Conservation (phyloP, 2,113 vertebrate genomes). For the Sebastes fasciatus region DNA sequence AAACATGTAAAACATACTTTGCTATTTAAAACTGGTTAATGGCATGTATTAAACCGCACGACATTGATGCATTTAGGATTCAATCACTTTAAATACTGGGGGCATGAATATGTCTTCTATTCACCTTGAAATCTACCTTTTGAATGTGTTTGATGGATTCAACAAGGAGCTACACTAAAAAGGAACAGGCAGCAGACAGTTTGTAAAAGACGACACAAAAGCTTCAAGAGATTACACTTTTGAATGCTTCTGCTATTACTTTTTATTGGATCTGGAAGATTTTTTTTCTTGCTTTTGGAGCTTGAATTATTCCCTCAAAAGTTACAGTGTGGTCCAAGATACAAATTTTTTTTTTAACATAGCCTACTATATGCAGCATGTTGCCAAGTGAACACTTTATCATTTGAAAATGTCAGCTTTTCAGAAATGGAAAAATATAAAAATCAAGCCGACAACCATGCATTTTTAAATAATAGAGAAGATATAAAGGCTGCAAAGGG, state of each 20-base stretch:
- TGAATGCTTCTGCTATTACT: not conserved
- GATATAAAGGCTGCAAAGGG: slow-evolving; percentile 9
- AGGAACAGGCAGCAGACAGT: not conserved
- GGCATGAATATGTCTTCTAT: not conserved
- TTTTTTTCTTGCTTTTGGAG: not conserved
- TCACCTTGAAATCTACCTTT: not conserved
- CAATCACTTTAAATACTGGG: not conserved
- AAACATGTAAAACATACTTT: not conserved
- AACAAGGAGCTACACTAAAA: not conserved
- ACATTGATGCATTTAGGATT: not conserved
- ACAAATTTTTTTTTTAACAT: not conserved
- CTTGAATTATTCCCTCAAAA: not conserved
- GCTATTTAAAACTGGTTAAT: not conserved
- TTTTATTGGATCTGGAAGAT: not conserved
- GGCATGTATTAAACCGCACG: not conserved
- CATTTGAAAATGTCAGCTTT: slow-evolving; percentile 16
- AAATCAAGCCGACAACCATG: slow-evolving; percentile 11
- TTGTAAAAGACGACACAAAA: not conserved
- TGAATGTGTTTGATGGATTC: not conserved
- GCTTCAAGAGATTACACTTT: not conserved
- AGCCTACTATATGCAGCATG: too few relatives aligned
- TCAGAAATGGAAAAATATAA: not conserved
- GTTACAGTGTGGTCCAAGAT: not conserved
- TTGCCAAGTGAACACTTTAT: not conserved
- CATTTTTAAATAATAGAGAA: slow-evolving; percentile 23